Evolutionary conservation across 2,888 invertebrate genomes (phyloP).

Genomic region (Xylota sylvarum): DNA sequence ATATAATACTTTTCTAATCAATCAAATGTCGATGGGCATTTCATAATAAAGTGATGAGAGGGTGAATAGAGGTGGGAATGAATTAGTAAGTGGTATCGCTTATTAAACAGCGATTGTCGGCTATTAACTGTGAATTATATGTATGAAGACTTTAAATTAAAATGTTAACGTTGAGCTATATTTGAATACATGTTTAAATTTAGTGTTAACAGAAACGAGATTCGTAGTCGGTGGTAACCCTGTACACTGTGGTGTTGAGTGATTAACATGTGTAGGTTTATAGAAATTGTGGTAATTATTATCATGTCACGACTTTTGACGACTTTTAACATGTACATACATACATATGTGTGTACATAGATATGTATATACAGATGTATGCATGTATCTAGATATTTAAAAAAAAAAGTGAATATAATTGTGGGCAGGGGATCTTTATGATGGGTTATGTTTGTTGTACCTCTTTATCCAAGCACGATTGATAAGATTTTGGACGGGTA

Average conservation of each 20-base stretch:
- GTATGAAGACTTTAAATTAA: background rate
- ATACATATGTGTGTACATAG: too few species aligned
- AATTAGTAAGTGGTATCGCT: background rate
- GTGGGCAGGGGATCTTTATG: too few species aligned
- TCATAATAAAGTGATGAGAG: background rate
- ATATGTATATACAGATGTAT: too few species aligned
- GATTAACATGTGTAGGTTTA: too few species aligned
- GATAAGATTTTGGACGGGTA: too few species aligned
- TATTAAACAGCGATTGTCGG: constrained; percentile 1
- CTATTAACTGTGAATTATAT: constrained; percentile 2
- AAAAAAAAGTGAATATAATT: too few species aligned
- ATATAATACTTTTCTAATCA: background rate
- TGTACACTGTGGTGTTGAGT: background rate
- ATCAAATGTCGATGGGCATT: background rate
- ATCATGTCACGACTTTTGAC: background rate
- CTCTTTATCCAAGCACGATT: too few species aligned
- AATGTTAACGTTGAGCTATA: background rate
- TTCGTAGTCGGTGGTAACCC: background rate
- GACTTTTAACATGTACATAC: too few species aligned
- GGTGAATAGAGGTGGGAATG: background rate
- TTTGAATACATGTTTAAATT: background rate
- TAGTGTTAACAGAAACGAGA: background rate
- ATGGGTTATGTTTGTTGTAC: too few species aligned
- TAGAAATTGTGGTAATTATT: background rate
- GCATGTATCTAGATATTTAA: too few species aligned